These are phyloP conservation scores for Antitype chi DNA, from an alignment of 2,888 invertebrate genomes.

Conservation along the genomic window DNA sequence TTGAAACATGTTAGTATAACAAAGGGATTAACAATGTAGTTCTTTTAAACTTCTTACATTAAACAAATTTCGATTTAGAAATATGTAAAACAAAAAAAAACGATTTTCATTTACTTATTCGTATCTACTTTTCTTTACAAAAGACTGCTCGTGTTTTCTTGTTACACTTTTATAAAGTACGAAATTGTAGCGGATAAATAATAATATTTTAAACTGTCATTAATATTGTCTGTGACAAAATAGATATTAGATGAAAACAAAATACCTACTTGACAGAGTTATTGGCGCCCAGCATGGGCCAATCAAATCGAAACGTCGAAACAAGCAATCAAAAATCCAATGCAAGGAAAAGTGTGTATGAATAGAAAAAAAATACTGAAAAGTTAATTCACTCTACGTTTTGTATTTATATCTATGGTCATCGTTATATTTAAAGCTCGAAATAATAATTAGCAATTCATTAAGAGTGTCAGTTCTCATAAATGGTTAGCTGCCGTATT, in stretches of 20 bases:
- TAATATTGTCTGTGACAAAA: not conserved
- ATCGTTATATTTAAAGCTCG: not conserved
- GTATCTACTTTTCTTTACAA: no score
- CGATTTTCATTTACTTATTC: no score
- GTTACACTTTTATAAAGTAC: not conserved
- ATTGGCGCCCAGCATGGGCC: constrained; percentile 24
- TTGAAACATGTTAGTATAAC: no score
- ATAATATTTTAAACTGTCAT: not conserved
- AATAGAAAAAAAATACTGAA: not conserved
- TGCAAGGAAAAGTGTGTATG: not conserved
- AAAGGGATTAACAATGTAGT: no score
- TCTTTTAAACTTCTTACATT: no score
- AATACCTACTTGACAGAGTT: not conserved
- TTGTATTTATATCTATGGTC: not conserved
- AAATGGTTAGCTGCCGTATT: not conserved
- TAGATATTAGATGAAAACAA: not conserved
- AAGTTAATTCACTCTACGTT: not conserved
- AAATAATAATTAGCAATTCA: not conserved
- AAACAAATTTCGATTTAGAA: no score
- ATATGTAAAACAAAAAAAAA: no score
- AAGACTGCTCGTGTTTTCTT: not conserved
- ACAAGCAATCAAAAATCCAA: not conserved
- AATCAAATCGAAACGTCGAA: not conserved
- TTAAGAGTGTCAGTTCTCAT: not conserved
- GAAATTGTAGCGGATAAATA: not conserved